Percentiles rank a stretch among this genome's conserved stretches.
These are phyloP conservation scores for Catharus fuscescens DNA, from an alignment of 2,113 vertebrate species.

Conservation along the genomic window DNA sequence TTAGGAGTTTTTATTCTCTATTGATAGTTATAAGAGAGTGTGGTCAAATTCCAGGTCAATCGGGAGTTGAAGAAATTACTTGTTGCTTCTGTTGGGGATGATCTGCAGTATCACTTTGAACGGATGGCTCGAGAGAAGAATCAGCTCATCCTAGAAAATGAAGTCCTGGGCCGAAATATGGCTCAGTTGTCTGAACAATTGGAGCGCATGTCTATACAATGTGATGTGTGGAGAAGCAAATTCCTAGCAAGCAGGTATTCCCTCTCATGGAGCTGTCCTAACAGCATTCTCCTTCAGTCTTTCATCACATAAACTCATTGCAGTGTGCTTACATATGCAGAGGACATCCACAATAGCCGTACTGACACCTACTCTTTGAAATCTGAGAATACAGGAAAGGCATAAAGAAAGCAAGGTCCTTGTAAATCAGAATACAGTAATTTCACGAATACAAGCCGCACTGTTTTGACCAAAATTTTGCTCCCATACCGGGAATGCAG, in stretches of 20 bases:
- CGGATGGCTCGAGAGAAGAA: conserved; percentile 93
- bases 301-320: not conserved
- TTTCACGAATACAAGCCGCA: too few species aligned
- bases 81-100: conserved; percentile 94
- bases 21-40: not conserved
- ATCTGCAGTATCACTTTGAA: conserved; percentile 97
- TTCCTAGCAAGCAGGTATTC: conserved; percentile 95
- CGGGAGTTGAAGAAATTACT: conserved; percentile 95
- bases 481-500: too few species aligned
- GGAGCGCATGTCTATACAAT: conserved; percentile 96
- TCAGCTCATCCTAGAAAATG: conserved; percentile 93
- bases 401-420: not conserved
- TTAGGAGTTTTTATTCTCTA: not conserved
- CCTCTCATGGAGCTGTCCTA: not conserved
- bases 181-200: conserved; percentile 89
- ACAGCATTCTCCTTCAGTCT: not conserved
- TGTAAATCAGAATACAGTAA: not conserved
- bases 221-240: conserved; percentile 99
- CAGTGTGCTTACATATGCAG: not conserved
- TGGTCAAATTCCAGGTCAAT: conserved; percentile 84
- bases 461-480: too few species aligned
- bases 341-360: not conserved
- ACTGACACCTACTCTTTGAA: not conserved
- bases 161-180: conserved; percentile 81
- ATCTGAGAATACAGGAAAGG: not conserved